Conservation (phyloP, 2,113 vertebrate genomes). For the Melanostigma gelatinosum region DNA sequence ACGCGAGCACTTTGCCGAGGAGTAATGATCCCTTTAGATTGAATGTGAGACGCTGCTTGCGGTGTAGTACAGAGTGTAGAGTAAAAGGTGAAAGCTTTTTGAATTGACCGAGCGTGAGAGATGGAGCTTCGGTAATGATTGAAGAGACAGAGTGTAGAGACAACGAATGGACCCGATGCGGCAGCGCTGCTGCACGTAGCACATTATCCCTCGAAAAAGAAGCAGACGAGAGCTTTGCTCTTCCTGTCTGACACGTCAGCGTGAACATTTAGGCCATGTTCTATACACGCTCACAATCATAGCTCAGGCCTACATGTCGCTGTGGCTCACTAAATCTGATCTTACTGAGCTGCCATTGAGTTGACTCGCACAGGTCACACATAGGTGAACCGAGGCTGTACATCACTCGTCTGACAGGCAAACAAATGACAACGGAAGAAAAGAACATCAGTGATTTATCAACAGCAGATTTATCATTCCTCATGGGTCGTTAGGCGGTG, state of each 20-base stretch:
- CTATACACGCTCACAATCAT: slow-evolving; percentile 24
- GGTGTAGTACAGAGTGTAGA: slow-evolving; percentile 32
- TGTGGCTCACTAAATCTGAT: slow-evolving; percentile 1
- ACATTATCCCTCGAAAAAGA: slow-evolving; percentile 38
- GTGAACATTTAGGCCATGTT: slow-evolving; percentile 57
- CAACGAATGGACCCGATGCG: slow-evolving; percentile 62
- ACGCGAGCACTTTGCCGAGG: slow-evolving; percentile 56
- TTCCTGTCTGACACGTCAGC: slow-evolving; percentile 36
- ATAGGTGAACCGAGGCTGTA: not conserved
- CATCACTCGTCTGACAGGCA: not conserved
- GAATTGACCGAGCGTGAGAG: slow-evolving; percentile 57
- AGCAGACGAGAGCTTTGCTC: slow-evolving; percentile 30
- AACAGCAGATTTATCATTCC: no score
- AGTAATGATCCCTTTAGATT: slow-evolving; percentile 65
- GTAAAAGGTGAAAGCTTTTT: slow-evolving; percentile 69
- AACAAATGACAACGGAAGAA: not conserved
- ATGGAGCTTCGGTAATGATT: slow-evolving; percentile 70
- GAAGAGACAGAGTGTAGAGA: slow-evolving; percentile 57
- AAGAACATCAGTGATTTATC: not conserved
- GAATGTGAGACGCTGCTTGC: slow-evolving; percentile 40
- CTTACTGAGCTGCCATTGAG: not conserved
- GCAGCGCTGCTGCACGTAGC: slow-evolving; percentile 23
- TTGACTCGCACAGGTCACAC: not conserved
- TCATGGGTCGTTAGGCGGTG: not conserved
- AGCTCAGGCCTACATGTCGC: not conserved